Conservation (phyloP, 2,888 invertebrate species). For the Helobdella robusta region DNA sequence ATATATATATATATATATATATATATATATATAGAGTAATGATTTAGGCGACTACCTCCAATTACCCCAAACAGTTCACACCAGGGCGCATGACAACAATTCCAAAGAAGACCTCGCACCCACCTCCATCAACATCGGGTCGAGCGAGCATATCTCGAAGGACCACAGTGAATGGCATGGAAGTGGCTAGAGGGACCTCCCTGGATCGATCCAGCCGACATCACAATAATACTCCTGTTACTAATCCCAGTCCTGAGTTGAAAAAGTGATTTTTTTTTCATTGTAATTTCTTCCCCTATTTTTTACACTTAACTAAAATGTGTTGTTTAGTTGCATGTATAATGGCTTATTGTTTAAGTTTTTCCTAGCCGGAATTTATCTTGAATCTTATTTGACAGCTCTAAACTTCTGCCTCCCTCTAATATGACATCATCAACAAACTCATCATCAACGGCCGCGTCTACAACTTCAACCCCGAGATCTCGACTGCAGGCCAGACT, state of each 20-base stretch:
- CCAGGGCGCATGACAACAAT: slow-evolving; percentile 21
- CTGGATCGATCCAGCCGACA: slow-evolving; percentile 25
- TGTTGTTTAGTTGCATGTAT: background rate
- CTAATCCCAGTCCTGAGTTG: slow-evolving; percentile 27
- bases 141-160: slow-evolving; percentile 7
- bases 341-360: background rate
- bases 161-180: slow-evolving; percentile 18
- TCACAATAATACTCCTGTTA: background rate
- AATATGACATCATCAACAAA: too few species aligned
- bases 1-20: too few species aligned
- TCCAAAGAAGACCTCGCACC: slow-evolving; percentile 19
- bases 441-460: slow-evolving; percentile 5
- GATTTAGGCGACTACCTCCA: too few species aligned
- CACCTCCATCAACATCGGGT: background rate
- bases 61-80: slow-evolving; percentile 8
- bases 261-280: slow-evolving; percentile 22
- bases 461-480: background rate
- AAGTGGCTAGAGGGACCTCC: slow-evolving; percentile 19
- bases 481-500: background rate
- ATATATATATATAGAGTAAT: too few species aligned
- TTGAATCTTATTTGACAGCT: background rate
- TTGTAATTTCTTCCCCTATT: background rate
- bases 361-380: background rate
- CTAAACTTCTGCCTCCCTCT: slow-evolving; percentile 15
- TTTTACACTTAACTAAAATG: background rate